Evolutionary conservation across 2,113 vertebrate species (phyloP).

Genomic region (Plestiodon gilberti): DNA sequence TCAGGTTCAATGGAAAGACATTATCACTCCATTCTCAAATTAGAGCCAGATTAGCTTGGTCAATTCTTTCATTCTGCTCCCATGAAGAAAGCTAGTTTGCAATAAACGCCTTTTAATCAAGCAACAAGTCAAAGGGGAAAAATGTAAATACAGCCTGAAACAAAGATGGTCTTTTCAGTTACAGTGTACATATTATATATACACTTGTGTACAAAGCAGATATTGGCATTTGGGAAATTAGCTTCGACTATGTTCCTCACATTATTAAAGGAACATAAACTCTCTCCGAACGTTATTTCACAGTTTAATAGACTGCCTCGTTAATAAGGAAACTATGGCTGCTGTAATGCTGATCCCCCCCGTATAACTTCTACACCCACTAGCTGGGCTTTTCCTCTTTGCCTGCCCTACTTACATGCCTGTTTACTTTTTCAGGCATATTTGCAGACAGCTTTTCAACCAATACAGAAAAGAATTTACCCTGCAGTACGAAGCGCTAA

Average conservation of each 20-base stretch:
- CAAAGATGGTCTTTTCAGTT: background rate
- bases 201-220: background rate
- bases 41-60: conserved; percentile 51
- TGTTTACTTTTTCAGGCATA: background rate
- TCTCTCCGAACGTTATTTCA: conserved; percentile 1
- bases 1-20: conserved; percentile 44
- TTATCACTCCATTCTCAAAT: conserved; percentile 44
- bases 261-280: background rate
- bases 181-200: conserved; percentile 8
- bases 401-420: background rate
- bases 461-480: background rate
- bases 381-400: background rate
- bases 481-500: no score
- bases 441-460: background rate
- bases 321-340: background rate
- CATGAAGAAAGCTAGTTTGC: conserved; percentile 36
- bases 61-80: conserved; percentile 9
- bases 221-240: background rate
- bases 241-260: background rate
- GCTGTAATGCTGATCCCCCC: background rate
- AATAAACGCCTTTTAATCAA: conserved; percentile 51
- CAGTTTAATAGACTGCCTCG: background rate
- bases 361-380: no score
- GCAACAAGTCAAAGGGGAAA: background rate
- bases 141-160: conserved; percentile 27